phyloP scores from a whole-genome alignment of 2,113 vertebrate species.

The Castor canadensis region DNA sequence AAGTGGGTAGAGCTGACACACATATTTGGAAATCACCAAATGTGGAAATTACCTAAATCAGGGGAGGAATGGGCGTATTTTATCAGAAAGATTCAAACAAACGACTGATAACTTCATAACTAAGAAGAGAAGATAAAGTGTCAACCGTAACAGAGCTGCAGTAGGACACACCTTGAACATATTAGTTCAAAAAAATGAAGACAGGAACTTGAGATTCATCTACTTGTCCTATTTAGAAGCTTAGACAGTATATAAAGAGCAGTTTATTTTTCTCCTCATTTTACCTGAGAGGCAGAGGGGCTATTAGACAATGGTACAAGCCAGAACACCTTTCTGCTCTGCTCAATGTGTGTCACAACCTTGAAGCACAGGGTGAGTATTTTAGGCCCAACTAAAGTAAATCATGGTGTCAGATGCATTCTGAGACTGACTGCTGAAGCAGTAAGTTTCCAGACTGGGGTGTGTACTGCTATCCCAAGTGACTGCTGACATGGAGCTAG shows the following conservation, averaged over 20 bases:
- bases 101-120: not conserved
- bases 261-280: slow-evolving; percentile 12
- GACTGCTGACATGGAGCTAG: not conserved
- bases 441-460: not conserved
- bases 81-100: not conserved
- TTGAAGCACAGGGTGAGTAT: not conserved
- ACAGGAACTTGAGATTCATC: not conserved
- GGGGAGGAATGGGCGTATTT: not conserved
- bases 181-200: not conserved
- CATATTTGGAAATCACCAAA: not conserved
- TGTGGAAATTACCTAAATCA: no score
- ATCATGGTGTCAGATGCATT: not conserved
- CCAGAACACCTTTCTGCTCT: not conserved
- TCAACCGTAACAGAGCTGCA: not conserved
- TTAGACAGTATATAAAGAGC: not conserved
- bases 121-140: not conserved
- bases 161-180: not conserved
- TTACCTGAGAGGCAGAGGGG: not conserved
- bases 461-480: not conserved
- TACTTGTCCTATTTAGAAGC: not conserved
- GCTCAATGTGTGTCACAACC: not conserved
- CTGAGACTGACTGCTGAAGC: not conserved
- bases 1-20: not conserved
- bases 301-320: slow-evolving; percentile 6
- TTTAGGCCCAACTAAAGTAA: not conserved